Conservation (phyloP, 2,888 invertebrate species). For the Cosmorhoe ocellata region DNA sequence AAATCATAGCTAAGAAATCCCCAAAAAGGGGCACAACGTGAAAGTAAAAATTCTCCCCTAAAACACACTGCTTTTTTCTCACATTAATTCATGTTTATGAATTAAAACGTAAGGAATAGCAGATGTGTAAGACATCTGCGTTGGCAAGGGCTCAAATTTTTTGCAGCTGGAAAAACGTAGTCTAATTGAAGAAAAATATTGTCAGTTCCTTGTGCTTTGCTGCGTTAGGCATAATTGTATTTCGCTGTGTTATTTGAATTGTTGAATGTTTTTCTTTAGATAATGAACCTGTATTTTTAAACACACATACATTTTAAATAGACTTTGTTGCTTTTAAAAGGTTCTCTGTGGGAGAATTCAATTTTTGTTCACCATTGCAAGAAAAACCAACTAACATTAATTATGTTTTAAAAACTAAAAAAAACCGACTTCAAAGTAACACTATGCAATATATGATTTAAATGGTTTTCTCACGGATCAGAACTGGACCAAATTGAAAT, state of each 20-base stretch:
- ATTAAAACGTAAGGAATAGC: constrained; percentile 28
- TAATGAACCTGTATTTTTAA: constrained; percentile 1
- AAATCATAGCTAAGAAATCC: constrained; percentile 14
- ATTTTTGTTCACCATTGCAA: too few relatives aligned
- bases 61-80: constrained; percentile 12
- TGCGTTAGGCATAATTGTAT: constrained; percentile 25
- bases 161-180: constrained; percentile 29
- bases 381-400: too few relatives aligned
- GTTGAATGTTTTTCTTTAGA: background rate
- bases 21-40: constrained; percentile 12
- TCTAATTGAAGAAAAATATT: constrained; percentile 41
- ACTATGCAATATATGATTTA: too few relatives aligned
- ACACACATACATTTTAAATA: background rate
- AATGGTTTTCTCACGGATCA: too few relatives aligned
- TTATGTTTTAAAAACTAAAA: too few relatives aligned
- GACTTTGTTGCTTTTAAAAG: too few relatives aligned
- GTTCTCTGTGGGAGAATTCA: too few relatives aligned
- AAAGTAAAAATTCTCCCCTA: constrained; percentile 6
- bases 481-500: too few relatives aligned
- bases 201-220: constrained; percentile 25
- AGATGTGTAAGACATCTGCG: constrained; percentile 41
- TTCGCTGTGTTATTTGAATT: constrained; percentile 4
- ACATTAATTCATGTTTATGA: constrained; percentile 28
- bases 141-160: constrained; percentile 42
- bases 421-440: too few relatives aligned